Conservation (phyloP, 2,113 vertebrate species). For the Salvelinus fontinalis region DNA sequence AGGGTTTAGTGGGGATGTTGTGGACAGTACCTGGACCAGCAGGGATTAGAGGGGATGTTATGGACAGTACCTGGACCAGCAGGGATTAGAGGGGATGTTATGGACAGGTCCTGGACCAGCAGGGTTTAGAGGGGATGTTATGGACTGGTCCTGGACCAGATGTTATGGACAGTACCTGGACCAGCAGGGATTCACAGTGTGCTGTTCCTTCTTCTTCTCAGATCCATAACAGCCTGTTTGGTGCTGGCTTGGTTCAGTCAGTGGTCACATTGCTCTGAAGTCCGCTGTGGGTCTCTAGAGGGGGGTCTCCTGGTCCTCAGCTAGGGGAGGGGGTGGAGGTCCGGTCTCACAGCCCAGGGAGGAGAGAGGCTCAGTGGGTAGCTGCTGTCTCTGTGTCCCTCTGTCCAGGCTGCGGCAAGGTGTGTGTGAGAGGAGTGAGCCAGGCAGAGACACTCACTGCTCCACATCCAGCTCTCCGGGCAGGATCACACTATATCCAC, state of each 20-base stretch:
- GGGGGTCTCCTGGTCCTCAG: conserved; percentile 4
- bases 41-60: too few species aligned
- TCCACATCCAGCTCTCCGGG: conserved; percentile 29
- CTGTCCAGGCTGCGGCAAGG: conserved; percentile 6
- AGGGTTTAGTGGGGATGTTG: too few species aligned
- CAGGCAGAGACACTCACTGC: neutral
- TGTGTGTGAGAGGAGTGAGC: neutral
- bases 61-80: too few species aligned
- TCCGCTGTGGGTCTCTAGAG: neutral
- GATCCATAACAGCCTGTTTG: conserved; percentile 67
- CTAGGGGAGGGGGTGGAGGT: neutral
- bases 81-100: too few species aligned
- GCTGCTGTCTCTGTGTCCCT: neutral
- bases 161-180: conserved; percentile 54
- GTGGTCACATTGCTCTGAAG: conserved; percentile 62
- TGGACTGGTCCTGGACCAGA: too few species aligned
- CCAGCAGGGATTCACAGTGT: conserved; percentile 58
- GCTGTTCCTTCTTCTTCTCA: conserved; percentile 30
- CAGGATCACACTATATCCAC: neutral
- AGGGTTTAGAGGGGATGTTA: too few species aligned
- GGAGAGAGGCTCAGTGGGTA: neutral
- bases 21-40: too few species aligned
- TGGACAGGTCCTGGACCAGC: too few species aligned
- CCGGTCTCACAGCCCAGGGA: conserved; percentile 8
- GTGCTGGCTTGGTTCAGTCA: conserved; percentile 28